These are phyloP conservation scores for Mus minutoides DNA, from an alignment of 2,797 vertebrate species.

Conservation along the genomic window DNA sequence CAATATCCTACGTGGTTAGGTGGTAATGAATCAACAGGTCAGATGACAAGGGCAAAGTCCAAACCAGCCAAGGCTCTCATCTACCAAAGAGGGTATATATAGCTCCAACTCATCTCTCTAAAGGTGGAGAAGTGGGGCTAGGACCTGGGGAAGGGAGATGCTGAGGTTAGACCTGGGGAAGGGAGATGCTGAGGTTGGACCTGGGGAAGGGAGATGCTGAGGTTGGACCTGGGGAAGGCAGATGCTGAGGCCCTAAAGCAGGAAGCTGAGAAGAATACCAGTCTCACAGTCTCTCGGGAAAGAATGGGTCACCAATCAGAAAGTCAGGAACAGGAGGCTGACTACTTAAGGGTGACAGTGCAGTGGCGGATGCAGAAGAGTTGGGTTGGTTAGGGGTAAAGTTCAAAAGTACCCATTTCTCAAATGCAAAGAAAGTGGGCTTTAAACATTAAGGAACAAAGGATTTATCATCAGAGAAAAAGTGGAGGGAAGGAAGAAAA, in stretches of 20 bases:
- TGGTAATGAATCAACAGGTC: background rate
- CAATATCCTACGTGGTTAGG: background rate
- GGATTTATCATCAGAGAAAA: background rate
- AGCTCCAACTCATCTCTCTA: background rate
- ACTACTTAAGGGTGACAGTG: background rate
- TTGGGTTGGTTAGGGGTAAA: background rate
- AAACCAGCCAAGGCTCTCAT: background rate
- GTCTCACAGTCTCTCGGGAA: background rate
- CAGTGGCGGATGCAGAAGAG: background rate
- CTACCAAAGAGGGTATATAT: background rate
- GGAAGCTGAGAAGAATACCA: background rate
- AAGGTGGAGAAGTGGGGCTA: background rate
- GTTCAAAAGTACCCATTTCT: background rate
- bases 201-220: no score
- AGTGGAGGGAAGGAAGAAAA: background rate
- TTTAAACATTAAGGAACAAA: constrained; percentile 1
- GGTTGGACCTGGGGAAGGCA: background rate
- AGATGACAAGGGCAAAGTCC: background rate
- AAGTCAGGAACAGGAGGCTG: background rate
- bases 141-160: background rate
- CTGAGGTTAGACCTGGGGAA: no score
- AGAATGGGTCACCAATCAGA: background rate
- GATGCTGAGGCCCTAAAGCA: background rate
- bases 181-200: no score
- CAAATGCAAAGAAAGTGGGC: background rate